Evolutionary conservation across 2,888 invertebrate species (phyloP).

Genomic region (Tanytarsus gracilentus): DNA sequence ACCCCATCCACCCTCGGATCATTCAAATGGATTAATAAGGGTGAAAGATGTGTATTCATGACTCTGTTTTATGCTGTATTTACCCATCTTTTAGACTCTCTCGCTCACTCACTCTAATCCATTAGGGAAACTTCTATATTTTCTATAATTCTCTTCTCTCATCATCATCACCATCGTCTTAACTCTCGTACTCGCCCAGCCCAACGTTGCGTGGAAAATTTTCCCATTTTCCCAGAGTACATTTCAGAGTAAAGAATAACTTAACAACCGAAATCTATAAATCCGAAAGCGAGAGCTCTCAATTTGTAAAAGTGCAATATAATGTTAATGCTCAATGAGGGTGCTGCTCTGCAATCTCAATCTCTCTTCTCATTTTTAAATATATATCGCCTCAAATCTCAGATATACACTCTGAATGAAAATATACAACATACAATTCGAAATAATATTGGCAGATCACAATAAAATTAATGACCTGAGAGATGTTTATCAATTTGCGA

Average conservation of each 20-base stretch:
- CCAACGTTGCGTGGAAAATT: conserved; percentile 5
- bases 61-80: too few species aligned
- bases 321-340: not conserved
- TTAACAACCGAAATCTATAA: too few species aligned
- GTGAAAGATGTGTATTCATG: conserved; percentile 26
- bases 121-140: conserved; percentile 10
- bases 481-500: conserved; percentile 29
- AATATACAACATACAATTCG: not conserved
- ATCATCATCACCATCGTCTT: not conserved
- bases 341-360: too few species aligned
- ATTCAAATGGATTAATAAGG: conserved; percentile 27
- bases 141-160: not conserved
- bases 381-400: too few species aligned
- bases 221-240: not conserved
- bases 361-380: too few species aligned
- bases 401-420: too few species aligned
- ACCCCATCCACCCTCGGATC: not conserved
- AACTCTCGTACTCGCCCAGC: too few species aligned
- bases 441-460: conserved; percentile 22
- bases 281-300: not conserved
- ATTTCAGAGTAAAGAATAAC: too few species aligned
- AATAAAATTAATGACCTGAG: conserved; percentile 29
- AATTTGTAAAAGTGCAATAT: conserved; percentile 8
- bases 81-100: conserved; percentile 14
- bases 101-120: too few species aligned